Evolutionary conservation across 2,888 invertebrate species (phyloP).

Genomic region (Epinotia nisella): DNA sequence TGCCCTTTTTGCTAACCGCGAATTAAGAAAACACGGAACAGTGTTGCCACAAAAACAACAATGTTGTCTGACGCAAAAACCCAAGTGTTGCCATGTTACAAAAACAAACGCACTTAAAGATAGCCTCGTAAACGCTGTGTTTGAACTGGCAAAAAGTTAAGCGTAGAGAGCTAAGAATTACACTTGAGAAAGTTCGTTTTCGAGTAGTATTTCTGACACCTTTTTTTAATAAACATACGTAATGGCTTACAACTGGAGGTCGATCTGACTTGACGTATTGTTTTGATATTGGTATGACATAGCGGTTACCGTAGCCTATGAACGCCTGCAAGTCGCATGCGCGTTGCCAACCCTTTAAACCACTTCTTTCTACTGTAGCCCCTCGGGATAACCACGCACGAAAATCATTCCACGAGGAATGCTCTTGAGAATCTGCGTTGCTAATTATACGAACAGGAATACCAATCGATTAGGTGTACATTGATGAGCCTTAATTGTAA

Average conservation of each 20-base stretch:
- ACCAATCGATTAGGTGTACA: too few relatives aligned
- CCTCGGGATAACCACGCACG: too few relatives aligned
- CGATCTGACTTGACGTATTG: too few relatives aligned
- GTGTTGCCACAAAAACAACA: conserved; percentile 35
- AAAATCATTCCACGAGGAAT: too few relatives aligned
- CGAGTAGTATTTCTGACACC: background rate
- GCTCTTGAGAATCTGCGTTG: too few relatives aligned
- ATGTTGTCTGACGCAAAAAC: conserved; percentile 29
- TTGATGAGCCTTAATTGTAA: too few relatives aligned
- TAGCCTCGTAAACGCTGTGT: conserved; percentile 36
- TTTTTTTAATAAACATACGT: background rate
- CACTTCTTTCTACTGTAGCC: too few relatives aligned
- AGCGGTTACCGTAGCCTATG: too few relatives aligned
- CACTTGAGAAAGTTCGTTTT: background rate
- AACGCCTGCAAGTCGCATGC: too few relatives aligned
- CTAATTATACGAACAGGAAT: too few relatives aligned
- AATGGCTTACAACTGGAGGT: background rate
- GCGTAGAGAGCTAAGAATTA: conserved; percentile 21
- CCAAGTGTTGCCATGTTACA: conserved; percentile 36
- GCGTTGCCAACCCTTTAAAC: too few relatives aligned
- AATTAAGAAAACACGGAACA: conserved; percentile 38
- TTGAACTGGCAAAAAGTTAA: conserved; percentile 38
- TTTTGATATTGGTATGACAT: too few relatives aligned
- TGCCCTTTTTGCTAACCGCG: conserved; percentile 38
- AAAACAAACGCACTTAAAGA: conserved; percentile 43